A percentile compares a stretch with the other conserved stretches of the same genome.
Conservation (phyloP, 2,888 invertebrate species). For the Gerosis bhagava region DNA sequence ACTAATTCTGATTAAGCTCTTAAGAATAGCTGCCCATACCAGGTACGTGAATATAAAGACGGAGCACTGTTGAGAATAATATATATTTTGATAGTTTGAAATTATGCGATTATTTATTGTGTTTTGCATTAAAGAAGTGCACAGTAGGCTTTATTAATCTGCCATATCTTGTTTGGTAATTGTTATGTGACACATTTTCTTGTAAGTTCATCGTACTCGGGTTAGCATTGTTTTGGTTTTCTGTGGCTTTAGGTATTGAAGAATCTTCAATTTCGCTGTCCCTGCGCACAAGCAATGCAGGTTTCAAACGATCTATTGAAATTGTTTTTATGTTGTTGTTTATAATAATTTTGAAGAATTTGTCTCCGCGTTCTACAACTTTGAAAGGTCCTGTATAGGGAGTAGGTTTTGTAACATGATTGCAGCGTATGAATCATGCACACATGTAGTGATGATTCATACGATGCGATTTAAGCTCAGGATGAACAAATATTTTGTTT, state of each 20-base stretch:
- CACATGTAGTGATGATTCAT: too few species aligned
- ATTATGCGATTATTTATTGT: too few species aligned
- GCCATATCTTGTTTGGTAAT: background rate
- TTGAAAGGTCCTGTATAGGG: background rate
- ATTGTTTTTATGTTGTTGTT: background rate
- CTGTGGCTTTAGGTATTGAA: background rate
- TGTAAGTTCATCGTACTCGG: background rate
- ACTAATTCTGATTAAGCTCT: too few species aligned
- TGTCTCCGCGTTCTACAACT: background rate
- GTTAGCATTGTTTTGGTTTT: background rate
- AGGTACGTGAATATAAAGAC: too few species aligned
- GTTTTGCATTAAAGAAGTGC: background rate
- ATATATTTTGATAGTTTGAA: too few species aligned
- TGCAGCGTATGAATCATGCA: slow-evolving; percentile 28
- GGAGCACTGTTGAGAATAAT: too few species aligned
- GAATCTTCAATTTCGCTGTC: background rate
- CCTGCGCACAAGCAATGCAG: background rate
- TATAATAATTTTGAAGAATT: background rate
- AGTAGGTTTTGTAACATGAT: slow-evolving; percentile 2
- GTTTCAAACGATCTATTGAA: background rate
- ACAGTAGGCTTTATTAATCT: background rate
- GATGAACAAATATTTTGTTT: slow-evolving; percentile 26
- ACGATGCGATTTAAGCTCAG: slow-evolving; percentile 15
- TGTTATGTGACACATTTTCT: too few species aligned
- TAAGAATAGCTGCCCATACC: too few species aligned